Evolutionary conservation across 2,797 vertebrate species (phyloP), one percentile per base, ranked within the genome.

Genomic region (Myotis daubentonii): DNA sequence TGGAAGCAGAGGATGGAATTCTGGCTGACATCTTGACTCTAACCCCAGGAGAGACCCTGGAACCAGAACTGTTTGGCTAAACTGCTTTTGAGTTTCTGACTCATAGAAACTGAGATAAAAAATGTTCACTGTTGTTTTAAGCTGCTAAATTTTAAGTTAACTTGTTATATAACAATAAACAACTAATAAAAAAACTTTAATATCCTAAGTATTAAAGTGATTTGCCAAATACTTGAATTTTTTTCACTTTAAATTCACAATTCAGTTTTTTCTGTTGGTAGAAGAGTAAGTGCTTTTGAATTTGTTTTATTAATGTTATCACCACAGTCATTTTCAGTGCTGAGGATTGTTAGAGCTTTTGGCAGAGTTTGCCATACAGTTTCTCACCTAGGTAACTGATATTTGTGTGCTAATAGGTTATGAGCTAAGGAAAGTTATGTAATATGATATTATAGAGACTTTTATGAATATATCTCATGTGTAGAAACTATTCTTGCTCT

Each of bases 201-300:
- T 88, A 49, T 72, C 16, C 11, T 65, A 44, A 20, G 9, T 57
- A 70, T 79, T 93, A 80, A 83, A 93, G 47, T 81, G 38, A 53
- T 89, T 53, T 44, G 4, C 47, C 20, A 51, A 33, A 41, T 36
- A 25, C 41, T 15, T 87, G 75, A 57, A 20, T 55, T 71, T 30
- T 68, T 41, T 38, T 62, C 41, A 51, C 57, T n/a, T 66, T n/a
- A 68, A 89, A 6, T 94, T 5, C 38, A 57, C 17, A 78, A 11
- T 86, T 68, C 76, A 17, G 4, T 93, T 88, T 93, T 87, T 76
- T 83, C 60, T 87, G 1, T 55, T 92, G 44, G n/a, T 28, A 79
- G 57, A 92, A 72, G 57, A 79, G 23, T 85, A 57, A 66, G 33
- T 92, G 13, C 38, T 86, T 89, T 93, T 78, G 47, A 86, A 94